Percentiles rank a stretch among this genome's conserved stretches.
These are phyloP conservation scores for Cantharis nigra DNA, from an alignment of 2,888 invertebrate species.

Conservation along the genomic window DNA sequence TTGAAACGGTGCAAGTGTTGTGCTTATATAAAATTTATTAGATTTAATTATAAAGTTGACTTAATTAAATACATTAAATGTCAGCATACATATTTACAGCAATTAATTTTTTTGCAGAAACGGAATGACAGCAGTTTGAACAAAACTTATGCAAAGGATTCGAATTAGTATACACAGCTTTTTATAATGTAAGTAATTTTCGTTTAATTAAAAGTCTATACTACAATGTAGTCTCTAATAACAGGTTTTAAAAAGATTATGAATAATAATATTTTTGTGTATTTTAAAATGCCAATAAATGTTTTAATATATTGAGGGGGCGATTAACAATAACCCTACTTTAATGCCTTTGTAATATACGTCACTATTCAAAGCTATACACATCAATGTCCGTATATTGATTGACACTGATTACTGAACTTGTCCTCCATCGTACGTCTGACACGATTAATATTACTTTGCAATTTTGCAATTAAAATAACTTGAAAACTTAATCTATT, in stretches of 20 bases:
- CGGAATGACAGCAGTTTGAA: background rate
- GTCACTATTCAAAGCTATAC: conserved; percentile 29
- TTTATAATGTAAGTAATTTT: background rate
- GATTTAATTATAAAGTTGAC: background rate
- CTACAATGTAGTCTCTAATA: background rate
- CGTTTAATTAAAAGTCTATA: background rate
- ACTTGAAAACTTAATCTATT: conserved; percentile 23
- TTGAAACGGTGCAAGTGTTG: background rate
- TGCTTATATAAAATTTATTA: background rate
- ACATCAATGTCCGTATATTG: conserved; percentile 33
- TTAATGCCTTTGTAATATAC: conserved; percentile 16
- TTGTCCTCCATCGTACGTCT: conserved; percentile 26
- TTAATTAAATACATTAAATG: background rate
- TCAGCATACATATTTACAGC: background rate
- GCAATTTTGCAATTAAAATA: conserved; percentile 35
- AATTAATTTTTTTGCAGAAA: background rate
- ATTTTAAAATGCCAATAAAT: conserved; percentile 10
- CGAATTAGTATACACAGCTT: background rate
- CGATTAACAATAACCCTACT: conserved; percentile 21
- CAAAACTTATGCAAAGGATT: background rate
- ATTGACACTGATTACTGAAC: conserved; percentile 37
- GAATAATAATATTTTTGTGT: background rate
- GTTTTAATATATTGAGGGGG: conserved; percentile 7
- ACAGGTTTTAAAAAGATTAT: background rate
- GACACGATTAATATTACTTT: conserved; percentile 33